phyloP scores from a whole-genome alignment of 1,140 invertebrate species.

The Drosophila sucinea region DNA sequence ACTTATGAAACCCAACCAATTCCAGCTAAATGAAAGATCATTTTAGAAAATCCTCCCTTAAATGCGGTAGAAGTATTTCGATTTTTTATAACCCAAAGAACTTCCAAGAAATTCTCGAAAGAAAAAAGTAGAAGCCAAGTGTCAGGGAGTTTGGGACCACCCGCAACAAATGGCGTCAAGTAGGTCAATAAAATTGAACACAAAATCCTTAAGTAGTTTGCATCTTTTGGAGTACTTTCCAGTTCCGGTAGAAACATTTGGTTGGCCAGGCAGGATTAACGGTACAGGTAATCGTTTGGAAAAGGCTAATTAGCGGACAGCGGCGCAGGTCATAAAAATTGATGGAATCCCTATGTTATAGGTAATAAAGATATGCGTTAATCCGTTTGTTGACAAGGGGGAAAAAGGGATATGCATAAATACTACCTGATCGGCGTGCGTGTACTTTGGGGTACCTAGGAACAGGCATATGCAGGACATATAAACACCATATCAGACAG shows the following conservation, averaged over 20 bases:
- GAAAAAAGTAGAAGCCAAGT: conserved; percentile 24
- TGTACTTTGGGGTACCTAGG: not conserved
- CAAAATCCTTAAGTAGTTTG: not conserved
- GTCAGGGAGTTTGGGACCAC: conserved; percentile 38
- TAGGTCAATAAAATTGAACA: conserved; percentile 54
- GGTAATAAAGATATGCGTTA: conserved; percentile 54
- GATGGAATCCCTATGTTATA: conserved; percentile 37
- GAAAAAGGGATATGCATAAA: conserved; percentile 15
- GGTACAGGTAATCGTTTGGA: conserved; percentile 43
- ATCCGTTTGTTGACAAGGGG: conserved; percentile 56
- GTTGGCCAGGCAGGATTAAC: not conserved
- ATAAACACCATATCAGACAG: conserved; percentile 62
- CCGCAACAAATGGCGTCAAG: conserved; percentile 51
- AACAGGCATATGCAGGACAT: conserved; percentile 21
- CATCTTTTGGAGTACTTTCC: conserved; percentile 40
- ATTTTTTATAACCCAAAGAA: conserved; percentile 10
- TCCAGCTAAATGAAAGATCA: not conserved
- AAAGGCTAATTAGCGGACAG: conserved; percentile 42
- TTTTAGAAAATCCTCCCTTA: not conserved
- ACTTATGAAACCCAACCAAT: not conserved
- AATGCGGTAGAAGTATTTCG: conserved; percentile 1
- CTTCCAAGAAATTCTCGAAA: conserved; percentile 45
- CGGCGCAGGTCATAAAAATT: conserved; percentile 48
- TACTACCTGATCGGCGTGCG: conserved; percentile 40
- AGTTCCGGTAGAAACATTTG: conserved; percentile 58